Percentiles rank a stretch among this genome's conserved stretches.
Conservation (phyloP, 2,113 vertebrate species). For the Salvator merianae region DNA sequence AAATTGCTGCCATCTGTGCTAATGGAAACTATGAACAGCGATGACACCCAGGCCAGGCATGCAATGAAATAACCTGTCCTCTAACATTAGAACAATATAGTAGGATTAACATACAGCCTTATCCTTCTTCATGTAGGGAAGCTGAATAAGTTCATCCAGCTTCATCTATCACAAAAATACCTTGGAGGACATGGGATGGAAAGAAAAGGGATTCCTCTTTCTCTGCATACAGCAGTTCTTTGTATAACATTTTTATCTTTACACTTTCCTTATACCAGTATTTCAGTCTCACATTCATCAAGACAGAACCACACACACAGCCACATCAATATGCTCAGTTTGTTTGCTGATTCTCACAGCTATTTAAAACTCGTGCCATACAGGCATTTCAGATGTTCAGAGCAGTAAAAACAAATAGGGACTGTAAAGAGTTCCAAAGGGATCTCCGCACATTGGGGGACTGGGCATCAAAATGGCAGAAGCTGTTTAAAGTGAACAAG, state of each 20-base stretch:
- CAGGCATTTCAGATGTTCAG: neutral
- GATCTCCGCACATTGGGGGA: too few species aligned
- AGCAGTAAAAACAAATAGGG: too few species aligned
- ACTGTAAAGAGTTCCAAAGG: too few species aligned
- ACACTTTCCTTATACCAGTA: neutral
- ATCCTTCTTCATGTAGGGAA: neutral
- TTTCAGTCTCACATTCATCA: neutral
- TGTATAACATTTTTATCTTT: neutral
- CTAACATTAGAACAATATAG: fast-evolving
- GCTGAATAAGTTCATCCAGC: neutral
- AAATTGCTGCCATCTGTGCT: fast-evolving
- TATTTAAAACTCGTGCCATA: neutral
- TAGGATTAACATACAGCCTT: neutral
- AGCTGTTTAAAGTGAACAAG: too few species aligned
- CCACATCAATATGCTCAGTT: neutral
- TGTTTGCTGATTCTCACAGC: neutral
- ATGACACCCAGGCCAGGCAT: fast-evolving
- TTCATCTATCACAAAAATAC: neutral
- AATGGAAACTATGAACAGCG: fast-evolving
- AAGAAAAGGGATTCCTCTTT: neutral
- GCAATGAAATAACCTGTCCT: fast-evolving
- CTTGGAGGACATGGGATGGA: neutral
- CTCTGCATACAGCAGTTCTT: neutral
- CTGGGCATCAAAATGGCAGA: too few species aligned
- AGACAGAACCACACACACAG: too few species aligned